Conservation (phyloP, 2,888 invertebrate species). For the Dynastes hyllus region DNA sequence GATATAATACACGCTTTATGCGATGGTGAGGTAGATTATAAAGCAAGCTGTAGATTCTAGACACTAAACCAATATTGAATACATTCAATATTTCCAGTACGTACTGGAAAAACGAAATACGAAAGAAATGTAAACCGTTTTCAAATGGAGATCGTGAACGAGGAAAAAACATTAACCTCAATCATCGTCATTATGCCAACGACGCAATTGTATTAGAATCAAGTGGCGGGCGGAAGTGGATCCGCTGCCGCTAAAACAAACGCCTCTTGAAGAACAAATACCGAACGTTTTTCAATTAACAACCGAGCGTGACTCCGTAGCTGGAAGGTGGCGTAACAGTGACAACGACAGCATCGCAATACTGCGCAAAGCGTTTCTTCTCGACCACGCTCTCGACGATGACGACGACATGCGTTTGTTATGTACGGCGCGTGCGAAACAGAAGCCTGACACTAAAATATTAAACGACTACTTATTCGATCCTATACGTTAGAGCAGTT, state of each 20-base stretch:
- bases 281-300: slow-evolving; percentile 45
- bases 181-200: slow-evolving; percentile 8
- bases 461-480: slow-evolving; percentile 19
- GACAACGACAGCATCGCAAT: neutral
- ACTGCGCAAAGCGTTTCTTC: neutral
- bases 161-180: neutral
- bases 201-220: slow-evolving; percentile 22
- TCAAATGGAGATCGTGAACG: too few relatives aligned
- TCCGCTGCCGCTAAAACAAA: slow-evolving; percentile 22
- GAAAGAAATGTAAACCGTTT: too few relatives aligned
- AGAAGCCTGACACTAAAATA: slow-evolving; percentile 36
- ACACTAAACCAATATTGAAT: neutral
- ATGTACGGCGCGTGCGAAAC: slow-evolving; percentile 20
- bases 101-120: too few relatives aligned
- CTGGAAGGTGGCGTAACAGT: neutral
- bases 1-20: too few relatives aligned
- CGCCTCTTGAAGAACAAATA: slow-evolving; percentile 34
- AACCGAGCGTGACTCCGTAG: slow-evolving; percentile 3
- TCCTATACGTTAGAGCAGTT: slow-evolving; percentile 18
- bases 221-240: slow-evolving; percentile 32
- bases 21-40: too few relatives aligned
- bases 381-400: neutral
- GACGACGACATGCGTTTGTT: slow-evolving; percentile 20
- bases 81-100: neutral
- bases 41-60: too few relatives aligned